These are phyloP conservation scores for Callaeas wilsoni DNA, from an alignment of 2,113 vertebrate species.

Conservation along the genomic window DNA sequence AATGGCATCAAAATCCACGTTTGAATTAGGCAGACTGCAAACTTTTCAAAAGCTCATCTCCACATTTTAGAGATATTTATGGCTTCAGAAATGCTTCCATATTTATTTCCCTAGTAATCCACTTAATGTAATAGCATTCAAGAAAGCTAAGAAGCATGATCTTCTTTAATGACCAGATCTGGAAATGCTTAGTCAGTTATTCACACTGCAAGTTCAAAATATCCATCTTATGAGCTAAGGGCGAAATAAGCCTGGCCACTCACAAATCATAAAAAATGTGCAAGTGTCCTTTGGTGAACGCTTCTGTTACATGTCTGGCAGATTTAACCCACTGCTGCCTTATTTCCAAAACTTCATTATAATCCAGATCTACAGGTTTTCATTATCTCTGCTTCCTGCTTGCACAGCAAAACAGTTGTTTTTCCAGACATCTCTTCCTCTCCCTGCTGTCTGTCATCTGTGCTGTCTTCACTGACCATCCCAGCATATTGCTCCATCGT, in stretches of 20 bases:
- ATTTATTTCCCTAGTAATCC: slow-evolving; percentile 43
- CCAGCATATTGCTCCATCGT: neutral
- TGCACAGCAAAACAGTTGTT: neutral
- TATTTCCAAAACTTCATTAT: neutral
- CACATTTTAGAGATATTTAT: neutral
- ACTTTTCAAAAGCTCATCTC: neutral
- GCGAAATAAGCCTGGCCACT: slow-evolving; percentile 9
- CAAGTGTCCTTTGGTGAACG: neutral
- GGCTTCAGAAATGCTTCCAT: neutral
- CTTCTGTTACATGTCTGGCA: accelerated
- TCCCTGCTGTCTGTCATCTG: neutral
- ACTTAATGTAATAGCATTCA: slow-evolving; percentile 62
- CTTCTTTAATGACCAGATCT: slow-evolving; percentile 66
- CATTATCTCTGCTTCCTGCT: neutral
- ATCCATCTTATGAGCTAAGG: neutral
- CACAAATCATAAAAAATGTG: neutral
- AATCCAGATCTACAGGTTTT: neutral
- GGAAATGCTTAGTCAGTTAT: slow-evolving; percentile 60
- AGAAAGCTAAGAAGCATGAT: slow-evolving; percentile 68
- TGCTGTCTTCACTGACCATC: neutral
- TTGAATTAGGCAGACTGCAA: neutral
- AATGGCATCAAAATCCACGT: neutral
- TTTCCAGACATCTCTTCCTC: neutral
- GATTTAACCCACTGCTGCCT: neutral
- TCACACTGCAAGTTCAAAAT: slow-evolving; percentile 41